Percentiles rank a stretch among this genome's conserved stretches.
phyloP scores from a whole-genome alignment of 1,140 invertebrate species.

The Drosophila parvula region DNA sequence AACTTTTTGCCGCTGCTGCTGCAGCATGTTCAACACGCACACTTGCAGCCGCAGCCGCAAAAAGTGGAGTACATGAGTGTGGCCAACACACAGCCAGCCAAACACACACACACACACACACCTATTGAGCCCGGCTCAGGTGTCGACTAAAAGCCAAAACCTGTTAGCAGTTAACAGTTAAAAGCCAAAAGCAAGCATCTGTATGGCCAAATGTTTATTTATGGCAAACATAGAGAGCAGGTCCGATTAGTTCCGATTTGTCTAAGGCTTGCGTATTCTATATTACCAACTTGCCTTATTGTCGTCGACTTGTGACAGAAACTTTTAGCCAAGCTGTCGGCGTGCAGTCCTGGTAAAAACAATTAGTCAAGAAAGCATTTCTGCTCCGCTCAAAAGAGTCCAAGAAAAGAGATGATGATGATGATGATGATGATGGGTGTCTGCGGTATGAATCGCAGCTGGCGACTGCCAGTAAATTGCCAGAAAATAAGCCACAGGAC shows the following conservation, averaged over 20 bases:
- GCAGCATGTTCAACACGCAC: slow-evolving; percentile 21
- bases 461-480: slow-evolving; percentile 7
- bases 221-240: not conserved
- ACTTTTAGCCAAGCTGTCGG: slow-evolving; percentile 41
- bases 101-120: not conserved
- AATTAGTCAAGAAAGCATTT: slow-evolving; percentile 35
- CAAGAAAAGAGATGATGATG: not conserved
- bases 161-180: slow-evolving; percentile 36
- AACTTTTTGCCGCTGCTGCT: slow-evolving; percentile 21
- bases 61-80: slow-evolving; percentile 38
- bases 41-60: slow-evolving; percentile 29
- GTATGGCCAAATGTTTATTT: slow-evolving; percentile 6
- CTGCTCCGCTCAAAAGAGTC: slow-evolving; percentile 3
- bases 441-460: slow-evolving; percentile 10
- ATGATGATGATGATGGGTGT: slow-evolving; percentile 1
- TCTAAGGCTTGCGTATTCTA: not conserved
- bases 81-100: slow-evolving; percentile 18
- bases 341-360: slow-evolving; percentile 11
- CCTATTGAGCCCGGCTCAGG: slow-evolving; percentile 17
- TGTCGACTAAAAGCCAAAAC: slow-evolving; percentile 42
- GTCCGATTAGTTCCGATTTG: slow-evolving; percentile 16
- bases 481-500: not conserved
- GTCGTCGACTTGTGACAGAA: slow-evolving; percentile 24
- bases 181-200: slow-evolving; percentile 2
- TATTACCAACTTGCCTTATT: not conserved